phyloP scores from a whole-genome alignment of 2,888 invertebrate species.

The Sesamia inferens region DNA sequence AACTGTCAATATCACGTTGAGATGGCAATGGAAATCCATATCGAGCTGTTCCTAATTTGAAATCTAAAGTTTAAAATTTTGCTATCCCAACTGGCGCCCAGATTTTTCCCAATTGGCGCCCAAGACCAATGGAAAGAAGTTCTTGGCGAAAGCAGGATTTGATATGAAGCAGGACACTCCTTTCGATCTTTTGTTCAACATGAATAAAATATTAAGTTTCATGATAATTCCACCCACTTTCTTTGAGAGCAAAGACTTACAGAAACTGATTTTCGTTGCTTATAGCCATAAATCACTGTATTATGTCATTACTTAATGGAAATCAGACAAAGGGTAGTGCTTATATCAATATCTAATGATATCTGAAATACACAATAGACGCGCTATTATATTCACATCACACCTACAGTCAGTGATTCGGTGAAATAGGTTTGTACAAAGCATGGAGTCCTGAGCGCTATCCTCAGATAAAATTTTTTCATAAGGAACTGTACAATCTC shows the following conservation, averaged over 20 bases:
- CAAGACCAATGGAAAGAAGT: neutral
- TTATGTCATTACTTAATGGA: conserved; percentile 17
- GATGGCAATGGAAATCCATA: conserved; percentile 38
- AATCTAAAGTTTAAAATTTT: conserved; percentile 21
- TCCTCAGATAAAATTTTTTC: neutral
- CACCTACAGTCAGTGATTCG: neutral
- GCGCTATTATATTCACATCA: conserved; percentile 11
- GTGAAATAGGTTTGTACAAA: neutral
- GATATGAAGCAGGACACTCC: conserved; percentile 11
- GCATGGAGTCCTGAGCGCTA: neutral
- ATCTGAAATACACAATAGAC: conserved; percentile 17
- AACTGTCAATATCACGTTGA: conserved; percentile 37
- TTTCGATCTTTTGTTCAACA: conserved; percentile 14
- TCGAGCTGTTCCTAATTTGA: conserved; percentile 9
- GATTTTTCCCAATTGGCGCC: conserved; percentile 2
- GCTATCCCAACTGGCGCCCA: conserved; percentile 7
- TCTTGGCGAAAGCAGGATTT: conserved; percentile 14
- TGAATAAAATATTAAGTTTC: conserved; percentile 18
- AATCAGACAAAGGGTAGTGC: conserved; percentile 33
- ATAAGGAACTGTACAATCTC: no score
- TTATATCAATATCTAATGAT: conserved; percentile 30
- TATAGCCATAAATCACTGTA: conserved; percentile 39
- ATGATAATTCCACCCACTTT: conserved; percentile 3
- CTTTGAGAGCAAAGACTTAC: conserved; percentile 25
- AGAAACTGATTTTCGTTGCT: conserved; percentile 22